A percentile compares a stretch with the other conserved stretches of the same genome.
phyloP scores from a whole-genome alignment of 1,140 invertebrate species.

The Bicyclus anynana region DNA sequence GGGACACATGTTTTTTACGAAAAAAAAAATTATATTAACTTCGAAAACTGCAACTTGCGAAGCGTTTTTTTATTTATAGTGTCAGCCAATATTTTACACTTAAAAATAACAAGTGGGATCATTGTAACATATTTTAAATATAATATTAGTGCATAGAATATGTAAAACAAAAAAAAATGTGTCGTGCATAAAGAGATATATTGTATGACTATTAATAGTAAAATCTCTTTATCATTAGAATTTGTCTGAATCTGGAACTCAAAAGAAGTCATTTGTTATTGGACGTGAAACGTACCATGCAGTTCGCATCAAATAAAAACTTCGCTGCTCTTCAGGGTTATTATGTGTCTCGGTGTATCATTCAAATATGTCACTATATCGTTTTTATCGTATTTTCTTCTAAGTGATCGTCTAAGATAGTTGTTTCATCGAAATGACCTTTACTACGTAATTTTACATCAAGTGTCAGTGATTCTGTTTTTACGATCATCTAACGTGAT shows the following conservation, averaged over 20 bases:
- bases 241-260: constrained; percentile 35
- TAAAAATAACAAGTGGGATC: constrained; percentile 71
- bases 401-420: too few relatives aligned
- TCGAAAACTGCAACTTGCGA: constrained; percentile 15
- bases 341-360: too few relatives aligned
- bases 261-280: constrained; percentile 17
- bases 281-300: constrained; percentile 6
- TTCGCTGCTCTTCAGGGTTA: too few relatives aligned
- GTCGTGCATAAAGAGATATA: constrained; percentile 58
- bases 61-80: constrained; percentile 18
- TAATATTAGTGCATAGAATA: constrained; percentile 70
- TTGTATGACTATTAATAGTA: constrained; percentile 54
- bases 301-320: too few relatives aligned
- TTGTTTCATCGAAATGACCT: too few relatives aligned
- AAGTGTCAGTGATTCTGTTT: too few relatives aligned
- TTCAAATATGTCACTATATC: too few relatives aligned
- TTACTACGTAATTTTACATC: too few relatives aligned
- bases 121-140: constrained; percentile 75
- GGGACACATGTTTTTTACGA: constrained; percentile 18
- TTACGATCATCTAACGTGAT: too few relatives aligned
- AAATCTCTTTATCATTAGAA: constrained; percentile 65
- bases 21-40: constrained; percentile 9
- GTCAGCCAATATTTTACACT: constrained; percentile 51
- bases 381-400: too few relatives aligned
- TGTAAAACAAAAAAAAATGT: constrained; percentile 50